phyloP scores from a whole-genome alignment of 2,797 vertebrate species.

The Sylvia borin region DNA sequence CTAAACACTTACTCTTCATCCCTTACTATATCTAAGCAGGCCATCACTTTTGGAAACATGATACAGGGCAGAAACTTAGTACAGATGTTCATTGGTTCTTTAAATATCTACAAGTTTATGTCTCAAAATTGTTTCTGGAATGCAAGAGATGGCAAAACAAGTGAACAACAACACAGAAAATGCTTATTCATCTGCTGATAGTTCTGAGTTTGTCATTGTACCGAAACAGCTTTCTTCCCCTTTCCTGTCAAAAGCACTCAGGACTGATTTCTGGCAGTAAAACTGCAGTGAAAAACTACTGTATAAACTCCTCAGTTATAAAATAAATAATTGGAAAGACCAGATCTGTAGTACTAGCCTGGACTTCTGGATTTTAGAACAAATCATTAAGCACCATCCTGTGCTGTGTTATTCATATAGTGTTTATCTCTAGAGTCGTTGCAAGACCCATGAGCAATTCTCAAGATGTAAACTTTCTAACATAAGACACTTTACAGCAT shows the following conservation, averaged over 20 bases:
- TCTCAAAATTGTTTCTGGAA: background rate
- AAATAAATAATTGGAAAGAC: background rate
- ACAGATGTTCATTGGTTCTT: background rate
- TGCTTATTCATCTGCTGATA: background rate
- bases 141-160: background rate
- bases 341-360: background rate
- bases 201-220: background rate
- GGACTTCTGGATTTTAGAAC: background rate
- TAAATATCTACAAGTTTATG: background rate
- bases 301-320: background rate
- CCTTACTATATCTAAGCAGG: background rate
- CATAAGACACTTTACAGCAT: rapidly evolving
- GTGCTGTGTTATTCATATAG: background rate
- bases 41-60: background rate
- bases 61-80: background rate
- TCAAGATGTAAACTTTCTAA: background rate
- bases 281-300: background rate
- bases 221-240: background rate
- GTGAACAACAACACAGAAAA: background rate
- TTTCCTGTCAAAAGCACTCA: background rate
- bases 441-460: background rate
- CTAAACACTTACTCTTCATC: background rate
- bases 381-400: background rate
- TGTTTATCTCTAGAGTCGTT: background rate
- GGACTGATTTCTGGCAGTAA: background rate